Evolutionary conservation across 2,888 invertebrate genomes (phyloP), one percentile per base, ranked within the genome.

Genomic region (Syrista parreyssii): DNA sequence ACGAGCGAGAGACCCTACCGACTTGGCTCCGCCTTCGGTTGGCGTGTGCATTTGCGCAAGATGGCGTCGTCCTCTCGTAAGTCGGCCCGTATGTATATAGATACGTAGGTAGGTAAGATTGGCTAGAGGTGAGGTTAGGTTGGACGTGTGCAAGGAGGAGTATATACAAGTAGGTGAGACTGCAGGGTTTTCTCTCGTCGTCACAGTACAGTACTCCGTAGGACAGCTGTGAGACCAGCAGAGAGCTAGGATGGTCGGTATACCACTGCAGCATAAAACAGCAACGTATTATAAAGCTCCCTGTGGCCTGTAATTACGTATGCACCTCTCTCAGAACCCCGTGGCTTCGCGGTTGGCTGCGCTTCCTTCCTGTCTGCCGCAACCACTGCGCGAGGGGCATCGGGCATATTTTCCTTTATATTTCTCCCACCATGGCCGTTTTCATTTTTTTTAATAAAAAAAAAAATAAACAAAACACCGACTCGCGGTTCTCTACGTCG

Each of bases 281-380:
- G 85, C 85, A 83, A 30, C 74, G 74, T 36, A 36, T 68, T 75
- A 68, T 36, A 68, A 75, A 68, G 83, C 84, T 83, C 80, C 84
- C 82, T 80, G 88, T 85, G 88, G 87, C 86, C 88, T 86, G 88
- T 86, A 90, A 89, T 90, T 89, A 91, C 87, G 88, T 87, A 89
- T 89, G 89, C 89, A 89, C 88, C 89, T 88, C 89, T 89, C 87
- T 84, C 83, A 83, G 87, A 86, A 86, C 85, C 86, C 86, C 85
- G 87, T 86, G 86, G 89, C 89, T 89, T 88, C 88, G 86, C 91
- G 90, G 89, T 90, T 88, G 87, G 90, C 87, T 89, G 90, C 90
- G 90, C 90, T 91, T 91, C 90, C 91, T 91, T 91, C 90, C 91
- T 90, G 90, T 90, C 90, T 85, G 81, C 82, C 84, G 89, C 88